phyloP scores from a whole-genome alignment of 2,797 vertebrate species.

The Lerista edwardsae region DNA sequence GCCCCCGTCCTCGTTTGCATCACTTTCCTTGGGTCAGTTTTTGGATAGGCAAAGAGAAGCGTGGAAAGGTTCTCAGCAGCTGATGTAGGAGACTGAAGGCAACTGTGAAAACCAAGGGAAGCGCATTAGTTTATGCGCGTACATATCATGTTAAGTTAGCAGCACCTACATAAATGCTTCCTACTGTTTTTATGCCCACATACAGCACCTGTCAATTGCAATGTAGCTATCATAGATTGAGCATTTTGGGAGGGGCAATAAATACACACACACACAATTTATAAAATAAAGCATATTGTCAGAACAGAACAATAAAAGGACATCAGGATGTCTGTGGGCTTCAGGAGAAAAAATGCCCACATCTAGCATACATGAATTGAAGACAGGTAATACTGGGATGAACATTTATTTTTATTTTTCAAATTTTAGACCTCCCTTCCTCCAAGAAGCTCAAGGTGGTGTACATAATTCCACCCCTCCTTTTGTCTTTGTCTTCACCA shows the following conservation, averaged over 20 bases:
- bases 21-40: conserved; percentile 67
- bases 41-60: conserved; percentile 68
- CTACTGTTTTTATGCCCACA: conserved; percentile 60
- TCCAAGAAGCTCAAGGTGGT: too few species aligned
- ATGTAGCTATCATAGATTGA: conserved; percentile 32
- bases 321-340: neutral
- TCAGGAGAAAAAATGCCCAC: neutral
- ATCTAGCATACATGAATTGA: fast-evolving
- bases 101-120: conserved; percentile 51
- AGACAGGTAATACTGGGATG: neutral
- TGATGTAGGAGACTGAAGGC: conserved; percentile 58
- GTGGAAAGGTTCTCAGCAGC: conserved; percentile 62
- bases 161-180: conserved; percentile 67
- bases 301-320: conserved; percentile 8
- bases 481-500: too few species aligned
- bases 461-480: too few species aligned
- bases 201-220: conserved; percentile 59
- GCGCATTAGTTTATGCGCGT: conserved; percentile 10
- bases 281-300: neutral
- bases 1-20: conserved; percentile 63
- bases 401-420: too few species aligned
- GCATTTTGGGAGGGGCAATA: neutral
- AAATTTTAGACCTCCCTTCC: too few species aligned
- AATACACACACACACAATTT: neutral
- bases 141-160: conserved; percentile 59